phyloP scores from a whole-genome alignment of 2,797 vertebrate species.

The Sebastes nivosus region DNA sequence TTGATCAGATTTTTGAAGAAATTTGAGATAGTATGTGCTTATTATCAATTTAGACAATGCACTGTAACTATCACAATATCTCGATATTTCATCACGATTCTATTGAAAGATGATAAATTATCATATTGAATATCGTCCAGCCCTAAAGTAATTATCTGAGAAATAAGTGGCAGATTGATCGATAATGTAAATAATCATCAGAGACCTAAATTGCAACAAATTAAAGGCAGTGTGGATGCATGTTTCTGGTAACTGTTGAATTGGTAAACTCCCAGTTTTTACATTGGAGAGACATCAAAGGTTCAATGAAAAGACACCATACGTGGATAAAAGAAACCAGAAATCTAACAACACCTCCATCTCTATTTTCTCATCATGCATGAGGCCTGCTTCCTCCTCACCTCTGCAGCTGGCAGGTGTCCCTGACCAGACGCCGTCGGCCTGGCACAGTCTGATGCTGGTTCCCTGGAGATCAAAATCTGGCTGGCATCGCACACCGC shows the following conservation, averaged over 20 bases:
- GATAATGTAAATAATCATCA: not conserved
- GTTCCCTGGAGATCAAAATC: conserved; percentile 93
- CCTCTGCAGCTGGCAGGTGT: conserved; percentile 89
- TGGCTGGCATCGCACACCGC: conserved; percentile 90
- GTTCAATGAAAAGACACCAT: not conserved
- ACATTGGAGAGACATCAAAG: not conserved
- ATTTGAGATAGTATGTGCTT: no score
- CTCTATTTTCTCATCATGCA: not conserved
- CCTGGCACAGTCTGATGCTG: conserved; percentile 91
- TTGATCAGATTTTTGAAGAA: no score
- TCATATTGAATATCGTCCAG: no score
- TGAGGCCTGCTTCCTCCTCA: conserved; percentile 63
- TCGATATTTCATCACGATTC: no score
- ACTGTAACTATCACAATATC: no score
- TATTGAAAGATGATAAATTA: no score
- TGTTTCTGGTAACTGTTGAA: not conserved
- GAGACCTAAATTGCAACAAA: fast-evolving
- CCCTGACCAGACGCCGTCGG: conserved; percentile 91
- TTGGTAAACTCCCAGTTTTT: not conserved
- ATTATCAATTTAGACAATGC: no score
- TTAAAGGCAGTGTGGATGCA: not conserved
- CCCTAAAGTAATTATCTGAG: no score
- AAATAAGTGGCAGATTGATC: not conserved
- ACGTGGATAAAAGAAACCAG: not conserved
- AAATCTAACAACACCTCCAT: not conserved